Evolutionary conservation across 2,113 vertebrate genomes (phyloP), one percentile per base, ranked within the genome.

Genomic region (Aleadryas rufinucha): DNA sequence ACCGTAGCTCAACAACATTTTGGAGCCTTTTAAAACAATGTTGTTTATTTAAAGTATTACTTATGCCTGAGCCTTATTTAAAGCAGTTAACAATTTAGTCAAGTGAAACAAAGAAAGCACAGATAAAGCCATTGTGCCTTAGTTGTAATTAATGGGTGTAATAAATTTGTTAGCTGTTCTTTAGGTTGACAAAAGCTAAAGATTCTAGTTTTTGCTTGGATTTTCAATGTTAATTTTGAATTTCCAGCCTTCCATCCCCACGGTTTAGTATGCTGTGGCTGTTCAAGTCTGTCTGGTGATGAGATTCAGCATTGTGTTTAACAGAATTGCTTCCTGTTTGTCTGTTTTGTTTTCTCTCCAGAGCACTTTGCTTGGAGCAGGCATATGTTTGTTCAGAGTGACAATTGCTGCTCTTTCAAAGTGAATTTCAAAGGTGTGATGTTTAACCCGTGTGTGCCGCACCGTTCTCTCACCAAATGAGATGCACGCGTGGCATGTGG

Each of bases 281-380:
- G 88, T 59, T 90, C 94, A 83, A 45, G 5, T 79, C 8, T 60
- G 71, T 71, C 45, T 86, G 76, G 66, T 61, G 84, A 77, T 85
- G 88, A 89, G 71, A 69, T 60, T 77, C 63, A 87, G 65, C 91
- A 37, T 59, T 71, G 39, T 75, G 87, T 81, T 92, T 93, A 96
- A 96, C 79, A 64, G 82, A 95, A 91, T 15, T 76, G 82, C 92
- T 93, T 97, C 89, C 20, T 95, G 42, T 90, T 89, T 91, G 45
- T 96, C 84, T 97, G 65, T 76, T 86, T 20, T 64, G 24, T 74
- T 95, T 83, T 95, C 77, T n/a, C 93, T 93, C 90, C 93, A 97
- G 95, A 93, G 89, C 89, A 89, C 81, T 95, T 95, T 96, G 96
- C 94, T 96, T 96, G 96, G 96, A 96, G 94, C 93, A 97, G 97